Percentiles rank a stretch among this genome's conserved stretches.
These are phyloP conservation scores for Actinia tenebrosa DNA, from an alignment of 64 coral and sea anemone species.

Conservation along the genomic window DNA sequence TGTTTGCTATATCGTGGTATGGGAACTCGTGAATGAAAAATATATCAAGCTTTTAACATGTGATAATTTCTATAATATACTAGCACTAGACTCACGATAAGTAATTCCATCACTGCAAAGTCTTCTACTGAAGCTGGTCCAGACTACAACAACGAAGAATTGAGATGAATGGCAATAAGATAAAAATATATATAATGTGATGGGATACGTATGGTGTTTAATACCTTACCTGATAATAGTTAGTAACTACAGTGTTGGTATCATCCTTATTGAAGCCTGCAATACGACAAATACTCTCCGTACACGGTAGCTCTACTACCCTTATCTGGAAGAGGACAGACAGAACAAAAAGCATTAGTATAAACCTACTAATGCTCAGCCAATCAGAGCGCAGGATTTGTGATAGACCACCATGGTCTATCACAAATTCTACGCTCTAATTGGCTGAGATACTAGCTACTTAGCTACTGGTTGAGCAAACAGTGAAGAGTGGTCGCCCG, in stretches of 20 bases:
- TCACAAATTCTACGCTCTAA: no score
- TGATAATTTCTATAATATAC: no score
- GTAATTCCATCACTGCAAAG: slow-evolving; percentile 51
- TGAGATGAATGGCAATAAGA: background rate
- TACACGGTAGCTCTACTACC: slow-evolving; percentile 59
- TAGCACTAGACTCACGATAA: slow-evolving; percentile 41
- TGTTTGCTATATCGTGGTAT: no score
- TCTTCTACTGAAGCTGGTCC: slow-evolving; percentile 65
- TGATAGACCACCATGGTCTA: no score
- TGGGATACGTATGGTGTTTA: background rate
- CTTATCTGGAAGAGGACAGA: slow-evolving; percentile 43
- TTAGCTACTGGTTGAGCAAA: no score
- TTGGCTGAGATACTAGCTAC: no score
- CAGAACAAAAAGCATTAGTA: background rate
- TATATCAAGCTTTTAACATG: background rate
- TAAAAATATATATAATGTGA: background rate
- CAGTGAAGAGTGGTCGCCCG: no score
- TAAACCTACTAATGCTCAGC: background rate
- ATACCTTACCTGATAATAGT: slow-evolving; percentile 76
- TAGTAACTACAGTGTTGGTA: slow-evolving; percentile 66
- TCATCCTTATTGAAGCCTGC: slow-evolving; percentile 75
- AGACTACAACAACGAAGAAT: slow-evolving; percentile 27
- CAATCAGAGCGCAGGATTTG: no score
- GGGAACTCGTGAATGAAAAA: no score
- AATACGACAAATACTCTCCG: slow-evolving; percentile 60